Evolutionary conservation across 2,888 invertebrate genomes (phyloP), one percentile per base, ranked within the genome.

Genomic region (Elegia similella): DNA sequence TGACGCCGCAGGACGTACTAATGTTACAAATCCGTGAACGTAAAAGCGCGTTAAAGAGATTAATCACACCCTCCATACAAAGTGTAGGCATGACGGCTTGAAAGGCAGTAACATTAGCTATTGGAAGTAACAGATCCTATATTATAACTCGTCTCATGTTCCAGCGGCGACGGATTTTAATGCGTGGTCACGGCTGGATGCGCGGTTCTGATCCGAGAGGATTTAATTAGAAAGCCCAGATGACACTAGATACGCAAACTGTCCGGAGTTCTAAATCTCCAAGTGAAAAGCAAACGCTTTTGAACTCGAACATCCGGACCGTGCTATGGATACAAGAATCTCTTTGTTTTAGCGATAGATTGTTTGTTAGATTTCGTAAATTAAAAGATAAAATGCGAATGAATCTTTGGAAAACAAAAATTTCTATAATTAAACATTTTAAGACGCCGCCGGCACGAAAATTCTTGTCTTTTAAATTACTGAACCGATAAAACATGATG

Each of bases 141-240:
- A 61, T 57, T 60, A 55, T 56, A 58, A 63, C 52, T 64, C 59
- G 62, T 65, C 64, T 69, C 59, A 52, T 57, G 64, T 68, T 66
- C 64, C 62, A 55, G 52, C 16, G 58, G 32, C 57, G 44, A 47
- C 43, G 55, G 55, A 61, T 62, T 64, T 76, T 64, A 73, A 81
- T 82, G 78, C 80, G 69, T 67, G 75, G 78, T 78, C 80, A 80
- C 78, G 78, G 72, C 66, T 72, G 71, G 68, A 63, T 66, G 70
- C 68, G 60, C 67, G 52, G 53, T 50, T 61, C 68, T 62, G 15
- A 50, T 34, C 50, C 38, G 62, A 63, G 57, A 67, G 70, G 72
- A 73, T 76, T 77, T 79, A 76, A 70, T 76, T 84, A 84, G 84
- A 87, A 86, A 86, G 84, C 74, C 70, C 65, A 48, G 70, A 76